Evolutionary conservation across 2,797 vertebrate genomes (phyloP), one percentile per base, ranked within the genome.

Genomic region (Rhyacichthys aspro): DNA sequence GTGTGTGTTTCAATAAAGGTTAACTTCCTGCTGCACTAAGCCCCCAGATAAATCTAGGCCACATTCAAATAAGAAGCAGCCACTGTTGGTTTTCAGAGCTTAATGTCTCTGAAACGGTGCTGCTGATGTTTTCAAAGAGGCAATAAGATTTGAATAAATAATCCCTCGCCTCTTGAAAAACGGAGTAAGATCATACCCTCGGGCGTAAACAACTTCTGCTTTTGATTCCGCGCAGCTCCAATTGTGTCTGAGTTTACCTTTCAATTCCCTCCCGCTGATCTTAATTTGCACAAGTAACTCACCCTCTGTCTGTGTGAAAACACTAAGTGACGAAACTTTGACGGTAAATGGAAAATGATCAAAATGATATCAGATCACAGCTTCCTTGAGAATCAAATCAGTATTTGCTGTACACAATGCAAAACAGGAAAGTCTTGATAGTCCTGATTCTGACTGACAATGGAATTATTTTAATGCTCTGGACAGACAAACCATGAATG

Each of bases 91-190:
- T 84, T 63, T 63, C 50, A 11, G 15, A 67, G 72, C 68, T 82
- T 76, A 80, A 79, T 76, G 72, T 86, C 70, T 75, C 58, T 64
- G 43, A 81, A 68, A 71, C 59, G 46, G 59, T 67, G 63, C 65
- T 81, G 78, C 78, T 85, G 75, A 83, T 81, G 75, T 87, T 85
- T 84, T 76, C 72, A 85, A 77, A 86, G 82, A 70, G 70, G 72
- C 71, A 82, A 66, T 71, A 69, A 16, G 59, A 85, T 88, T 85
- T 81, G 72, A 82, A 87, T 78, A 82, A 87, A 84, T 84, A 87
- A 88, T 86, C 76, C 75, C 59, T 60, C 32, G 60, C 57, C 55
- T 73, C 49, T 72, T 44, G 53, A 32, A 61, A 79, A 81, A 78
- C 23, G n/a, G 18, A 79, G 59, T 61, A 70, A 76, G 67, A 81